These are phyloP conservation scores for Galago senegalensis DNA, from an alignment of 2,797 vertebrate genomes.

Conservation along the genomic window DNA sequence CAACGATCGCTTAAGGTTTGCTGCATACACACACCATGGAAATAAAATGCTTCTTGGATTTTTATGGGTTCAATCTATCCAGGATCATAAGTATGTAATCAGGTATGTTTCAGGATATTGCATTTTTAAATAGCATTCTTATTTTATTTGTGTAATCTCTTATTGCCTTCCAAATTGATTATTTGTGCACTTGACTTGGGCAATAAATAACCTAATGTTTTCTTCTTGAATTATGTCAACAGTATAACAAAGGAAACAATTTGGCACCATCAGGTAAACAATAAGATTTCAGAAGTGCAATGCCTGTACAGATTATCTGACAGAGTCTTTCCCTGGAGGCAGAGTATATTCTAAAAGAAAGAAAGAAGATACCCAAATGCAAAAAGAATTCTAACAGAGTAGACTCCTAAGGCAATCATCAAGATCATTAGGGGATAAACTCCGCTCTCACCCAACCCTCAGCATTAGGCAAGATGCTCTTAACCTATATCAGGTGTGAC, in stretches of 20 bases:
- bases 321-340: not conserved
- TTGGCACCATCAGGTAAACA: slow-evolving; percentile 61
- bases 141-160: slow-evolving; percentile 84
- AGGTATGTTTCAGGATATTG: slow-evolving; percentile 80
- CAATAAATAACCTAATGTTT: slow-evolving; percentile 74
- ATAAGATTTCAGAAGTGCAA: slow-evolving; percentile 25
- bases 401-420: not conserved
- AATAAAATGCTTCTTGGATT: slow-evolving; percentile 81
- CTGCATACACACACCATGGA: slow-evolving; percentile 69
- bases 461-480: not conserved
- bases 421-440: not conserved
- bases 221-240: slow-evolving; percentile 71
- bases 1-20: slow-evolving; percentile 78
- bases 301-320: not conserved
- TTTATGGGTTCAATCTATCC: slow-evolving; percentile 81
- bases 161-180: slow-evolving; percentile 75
- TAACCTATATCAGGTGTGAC: not conserved
- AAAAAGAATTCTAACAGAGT: slow-evolving; percentile 37
- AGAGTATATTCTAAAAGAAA: slow-evolving; percentile 59
- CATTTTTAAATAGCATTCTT: slow-evolving; percentile 78
- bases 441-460: not conserved
- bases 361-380: slow-evolving; percentile 31
- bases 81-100: slow-evolving; percentile 80
- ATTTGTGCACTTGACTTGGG: slow-evolving; percentile 77
- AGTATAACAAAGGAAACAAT: slow-evolving; percentile 73